A percentile compares a stretch with the other conserved stretches of the same genome.
phyloP scores from a whole-genome alignment of 2,888 invertebrate genomes.

The Psylliodes chrysocephalus region DNA sequence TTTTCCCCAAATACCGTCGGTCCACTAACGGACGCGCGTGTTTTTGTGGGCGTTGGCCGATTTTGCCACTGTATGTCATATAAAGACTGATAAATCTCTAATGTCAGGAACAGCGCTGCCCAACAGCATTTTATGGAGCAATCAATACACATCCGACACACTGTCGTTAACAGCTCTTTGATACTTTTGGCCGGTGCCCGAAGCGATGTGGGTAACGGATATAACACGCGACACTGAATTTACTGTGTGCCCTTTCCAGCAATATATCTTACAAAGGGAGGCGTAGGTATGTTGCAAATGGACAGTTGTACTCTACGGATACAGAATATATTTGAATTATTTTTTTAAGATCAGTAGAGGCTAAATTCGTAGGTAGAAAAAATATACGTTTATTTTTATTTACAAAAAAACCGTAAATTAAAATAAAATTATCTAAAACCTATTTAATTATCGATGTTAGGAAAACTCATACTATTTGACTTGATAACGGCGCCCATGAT shows the following conservation, averaged over 20 bases:
- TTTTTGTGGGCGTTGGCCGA: constrained; percentile 57
- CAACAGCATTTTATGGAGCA: constrained; percentile 63
- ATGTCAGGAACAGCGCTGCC: constrained; percentile 59
- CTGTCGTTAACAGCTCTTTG: constrained; percentile 57
- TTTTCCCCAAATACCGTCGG: constrained; percentile 2
- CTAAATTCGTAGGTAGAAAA: no score
- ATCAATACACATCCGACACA: constrained; percentile 64
- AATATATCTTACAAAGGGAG: background rate
- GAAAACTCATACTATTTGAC: no score
- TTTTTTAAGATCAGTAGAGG: no score
- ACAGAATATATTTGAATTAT: no score
- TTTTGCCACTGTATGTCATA: constrained; percentile 46
- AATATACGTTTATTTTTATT: no score
- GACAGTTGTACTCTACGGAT: background rate
- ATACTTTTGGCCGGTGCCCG: constrained; percentile 19
- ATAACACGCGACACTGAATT: background rate
- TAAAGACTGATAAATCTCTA: constrained; percentile 63
- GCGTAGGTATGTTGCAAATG: background rate
- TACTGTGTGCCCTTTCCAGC: no score
- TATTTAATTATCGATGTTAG: no score
- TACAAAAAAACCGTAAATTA: no score
- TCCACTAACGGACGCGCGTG: constrained; percentile 37
- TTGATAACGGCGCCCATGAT: no score
- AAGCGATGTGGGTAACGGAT: background rate
- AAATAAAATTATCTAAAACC: no score